These are phyloP conservation scores for Anolis apletophallus DNA, from an alignment of 2,797 vertebrate genomes.

Conservation along the genomic window DNA sequence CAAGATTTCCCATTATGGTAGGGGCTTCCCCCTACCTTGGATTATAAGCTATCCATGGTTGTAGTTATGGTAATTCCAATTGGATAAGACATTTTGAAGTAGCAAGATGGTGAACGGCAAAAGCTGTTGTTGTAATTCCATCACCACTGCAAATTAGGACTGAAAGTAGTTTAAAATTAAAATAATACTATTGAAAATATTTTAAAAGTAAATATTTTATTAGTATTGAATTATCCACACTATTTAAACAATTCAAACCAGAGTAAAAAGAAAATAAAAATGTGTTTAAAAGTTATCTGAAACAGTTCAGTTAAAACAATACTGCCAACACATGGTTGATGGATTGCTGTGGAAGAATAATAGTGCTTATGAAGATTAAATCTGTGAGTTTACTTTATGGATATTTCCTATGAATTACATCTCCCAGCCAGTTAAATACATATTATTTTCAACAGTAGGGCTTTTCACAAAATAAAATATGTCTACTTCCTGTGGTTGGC, in stretches of 20 bases:
- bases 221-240: too few relatives aligned
- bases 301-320: too few relatives aligned
- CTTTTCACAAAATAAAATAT: slow-evolving; percentile 18
- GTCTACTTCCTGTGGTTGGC: slow-evolving; percentile 4
- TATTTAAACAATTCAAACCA: too few relatives aligned
- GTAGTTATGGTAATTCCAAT: background rate
- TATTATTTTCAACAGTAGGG: slow-evolving; percentile 15
- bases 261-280: too few relatives aligned
- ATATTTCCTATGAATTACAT: slow-evolving; percentile 31
- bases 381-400: background rate
- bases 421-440: background rate
- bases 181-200: too few relatives aligned
- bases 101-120: background rate
- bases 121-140: background rate
- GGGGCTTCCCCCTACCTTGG: too few relatives aligned
- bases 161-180: too few relatives aligned
- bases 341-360: background rate
- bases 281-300: too few relatives aligned
- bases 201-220: too few relatives aligned
- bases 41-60: too few relatives aligned
- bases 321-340: background rate
- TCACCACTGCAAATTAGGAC: too few relatives aligned
- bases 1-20: too few relatives aligned
- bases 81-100: background rate
- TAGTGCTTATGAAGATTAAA: background rate